Evolutionary conservation across 2,113 vertebrate species (phyloP), one percentile per base, ranked within the genome.

Genomic region (Hyaena hyaena): DNA sequence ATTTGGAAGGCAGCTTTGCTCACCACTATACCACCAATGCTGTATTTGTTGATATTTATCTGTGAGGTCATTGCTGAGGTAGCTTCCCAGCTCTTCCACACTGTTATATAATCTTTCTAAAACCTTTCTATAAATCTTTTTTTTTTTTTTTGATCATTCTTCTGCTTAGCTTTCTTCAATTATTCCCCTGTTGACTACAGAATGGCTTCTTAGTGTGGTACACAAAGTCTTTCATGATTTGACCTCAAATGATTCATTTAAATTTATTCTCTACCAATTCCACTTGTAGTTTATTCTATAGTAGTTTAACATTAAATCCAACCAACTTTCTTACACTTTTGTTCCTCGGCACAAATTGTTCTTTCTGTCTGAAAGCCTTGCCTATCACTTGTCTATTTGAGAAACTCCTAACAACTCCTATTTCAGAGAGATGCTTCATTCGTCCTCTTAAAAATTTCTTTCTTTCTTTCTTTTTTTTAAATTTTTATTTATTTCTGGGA

Each of bases 1-100:
- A 45, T 79, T 98, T 96, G 98, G 98, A 99, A 99, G 98, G 98
- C 98, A 98, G 98, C 98, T 99, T 98, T 99, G 98, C 98, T 98
- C 97, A 98, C 98, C 98, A 98, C 98, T 99, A 98, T 98, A 48
- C 45, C 45, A 45, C 73, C 73, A 74, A 28, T 14, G 12, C 73
- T 74, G 73, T 74, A 45, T 74, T 45, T 45, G 73, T 23, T 45
- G 35, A 73, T 73, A 74, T 74, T 28, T 74, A 45, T 45, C 39
- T 45, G 73, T 28, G 39, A 45, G 24, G 39, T 28, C 24, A 76
- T 4, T 45, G 73, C 73, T 76, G 39, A 76, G 43, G 23, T 8
- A 76, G 39, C 39, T 76, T 43, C 39, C 24, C 45, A 15, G 28
- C 23, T 76, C 73, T 24, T 76, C 24, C 73, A 76, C 39, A 45